phyloP scores from a whole-genome alignment of 2,888 invertebrate genomes.

The Nysson spinosus region DNA sequence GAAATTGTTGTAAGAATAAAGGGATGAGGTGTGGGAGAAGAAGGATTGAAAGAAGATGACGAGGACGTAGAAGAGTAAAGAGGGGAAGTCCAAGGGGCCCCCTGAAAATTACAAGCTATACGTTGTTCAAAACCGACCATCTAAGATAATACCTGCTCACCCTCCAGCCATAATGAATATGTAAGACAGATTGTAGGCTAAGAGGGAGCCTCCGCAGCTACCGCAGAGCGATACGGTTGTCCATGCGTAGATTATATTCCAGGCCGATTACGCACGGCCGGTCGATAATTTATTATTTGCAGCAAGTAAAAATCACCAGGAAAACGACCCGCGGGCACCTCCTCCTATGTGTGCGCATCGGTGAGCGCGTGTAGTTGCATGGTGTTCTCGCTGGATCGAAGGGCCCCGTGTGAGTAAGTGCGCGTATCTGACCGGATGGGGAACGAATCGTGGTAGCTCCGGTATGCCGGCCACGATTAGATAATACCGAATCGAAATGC shows the following conservation, averaged over 20 bases:
- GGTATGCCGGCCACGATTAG: slow-evolving; percentile 47
- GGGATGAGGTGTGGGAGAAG: slow-evolving; percentile 30
- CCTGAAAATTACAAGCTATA: slow-evolving; percentile 77
- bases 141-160: slow-evolving; percentile 77
- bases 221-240: slow-evolving; percentile 76
- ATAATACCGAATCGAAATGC: slow-evolving; percentile 50
- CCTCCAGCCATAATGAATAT: slow-evolving; percentile 77
- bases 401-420: neutral
- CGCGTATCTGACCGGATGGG: slow-evolving; percentile 1
- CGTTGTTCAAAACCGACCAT: slow-evolving; percentile 76
- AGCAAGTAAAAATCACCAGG: slow-evolving; percentile 67
- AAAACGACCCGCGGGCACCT: slow-evolving; percentile 60
- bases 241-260: slow-evolving; percentile 74
- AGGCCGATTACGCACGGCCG: slow-evolving; percentile 60
- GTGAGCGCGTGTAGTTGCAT: neutral
- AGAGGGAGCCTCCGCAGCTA: slow-evolving; percentile 75
- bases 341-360: slow-evolving; percentile 21
- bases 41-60: slow-evolving; percentile 1
- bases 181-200: slow-evolving; percentile 78
- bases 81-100: slow-evolving; percentile 56
- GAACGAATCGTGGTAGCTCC: slow-evolving; percentile 40
- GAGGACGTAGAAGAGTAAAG: slow-evolving; percentile 41
- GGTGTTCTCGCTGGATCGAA: too few species aligned
- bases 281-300: slow-evolving; percentile 73
- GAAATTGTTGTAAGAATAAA: slow-evolving; percentile 11